Conservation (phyloP, 30 jellyfish, hydroid and myxozoan species). For the Aurelia aurita region DNA sequence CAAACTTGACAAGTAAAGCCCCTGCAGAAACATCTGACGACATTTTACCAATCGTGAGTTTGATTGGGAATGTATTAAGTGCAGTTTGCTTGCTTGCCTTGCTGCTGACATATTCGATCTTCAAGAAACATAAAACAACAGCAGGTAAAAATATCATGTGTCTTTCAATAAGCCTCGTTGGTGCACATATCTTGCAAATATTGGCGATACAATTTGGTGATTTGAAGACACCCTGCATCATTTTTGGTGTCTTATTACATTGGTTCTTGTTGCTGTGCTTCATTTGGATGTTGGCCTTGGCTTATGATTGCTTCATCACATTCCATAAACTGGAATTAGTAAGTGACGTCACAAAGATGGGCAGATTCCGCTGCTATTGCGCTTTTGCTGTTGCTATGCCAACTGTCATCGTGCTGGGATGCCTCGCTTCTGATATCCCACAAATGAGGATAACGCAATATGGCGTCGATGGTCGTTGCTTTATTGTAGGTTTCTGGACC, state of each 20-base stretch:
- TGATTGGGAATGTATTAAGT: conserved; percentile 34
- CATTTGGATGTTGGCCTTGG: conserved; percentile 52
- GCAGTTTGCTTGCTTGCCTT: conserved; percentile 5
- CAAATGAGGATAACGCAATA: conserved; percentile 23
- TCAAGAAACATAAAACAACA: conserved; percentile 17
- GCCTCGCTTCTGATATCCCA: conserved; percentile 50
- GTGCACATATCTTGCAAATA: conserved; percentile 22
- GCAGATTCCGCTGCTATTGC: conserved; percentile 35
- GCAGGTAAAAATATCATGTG: conserved; percentile 56
- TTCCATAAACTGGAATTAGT: conserved; percentile 13
- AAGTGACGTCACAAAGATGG: neutral
- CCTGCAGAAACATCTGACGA: neutral
- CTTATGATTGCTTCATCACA: conserved; percentile 51
- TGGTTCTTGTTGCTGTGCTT: conserved; percentile 35
- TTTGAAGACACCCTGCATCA: conserved; percentile 11
- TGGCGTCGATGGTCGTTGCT: conserved; percentile 46
- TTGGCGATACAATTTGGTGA: conserved; percentile 3
- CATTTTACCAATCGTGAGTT: conserved; percentile 14
- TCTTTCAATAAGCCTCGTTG: conserved; percentile 26
- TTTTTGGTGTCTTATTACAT: conserved; percentile 35
- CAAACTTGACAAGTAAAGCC: no score
- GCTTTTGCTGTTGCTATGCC: conserved; percentile 26
- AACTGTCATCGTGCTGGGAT: conserved; percentile 19
- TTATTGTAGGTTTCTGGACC: conserved; percentile 59
- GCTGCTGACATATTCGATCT: conserved; percentile 11